Evolutionary conservation across 2,888 invertebrate genomes (phyloP).

Genomic region (Leucania comma): DNA sequence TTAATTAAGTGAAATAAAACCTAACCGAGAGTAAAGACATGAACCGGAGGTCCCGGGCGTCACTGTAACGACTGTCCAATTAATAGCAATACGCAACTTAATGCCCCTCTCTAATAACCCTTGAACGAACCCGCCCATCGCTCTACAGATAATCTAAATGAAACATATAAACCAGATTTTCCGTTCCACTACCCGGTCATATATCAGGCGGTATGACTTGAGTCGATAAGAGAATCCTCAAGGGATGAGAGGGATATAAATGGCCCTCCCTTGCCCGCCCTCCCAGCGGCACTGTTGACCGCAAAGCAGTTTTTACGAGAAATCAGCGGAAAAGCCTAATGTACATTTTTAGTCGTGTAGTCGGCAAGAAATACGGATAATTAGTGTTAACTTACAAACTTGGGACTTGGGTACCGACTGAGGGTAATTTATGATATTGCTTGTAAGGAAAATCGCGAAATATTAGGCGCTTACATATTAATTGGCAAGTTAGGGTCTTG

Average conservation of each 20-base stretch:
- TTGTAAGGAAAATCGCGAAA: conserved; percentile 12
- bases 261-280: conserved; percentile 62
- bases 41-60: background rate
- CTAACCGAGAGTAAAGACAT: background rate
- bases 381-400: conserved; percentile 42
- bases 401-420: conserved; percentile 17
- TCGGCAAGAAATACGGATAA: conserved; percentile 56
- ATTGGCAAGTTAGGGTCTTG: background rate
- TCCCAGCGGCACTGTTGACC: conserved; percentile 62
- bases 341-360: conserved; percentile 54
- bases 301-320: conserved; percentile 62
- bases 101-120: conserved; percentile 19
- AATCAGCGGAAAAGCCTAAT: conserved; percentile 65
- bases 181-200: conserved; percentile 68
- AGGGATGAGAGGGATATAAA: conserved; percentile 78
- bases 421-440: conserved; percentile 33
- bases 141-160: conserved; percentile 69
- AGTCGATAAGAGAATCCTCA: conserved; percentile 77
- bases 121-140: conserved; percentile 16
- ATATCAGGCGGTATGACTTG: conserved; percentile 77
- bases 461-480: background rate
- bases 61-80: conserved; percentile 18
- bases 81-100: conserved; percentile 36
- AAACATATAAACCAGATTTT: conserved; percentile 73
- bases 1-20: background rate